Percentiles rank a stretch among this genome's conserved stretches.
Conservation (phyloP, 2,113 vertebrate species). For the Tympanuchus pallidicinctus region DNA sequence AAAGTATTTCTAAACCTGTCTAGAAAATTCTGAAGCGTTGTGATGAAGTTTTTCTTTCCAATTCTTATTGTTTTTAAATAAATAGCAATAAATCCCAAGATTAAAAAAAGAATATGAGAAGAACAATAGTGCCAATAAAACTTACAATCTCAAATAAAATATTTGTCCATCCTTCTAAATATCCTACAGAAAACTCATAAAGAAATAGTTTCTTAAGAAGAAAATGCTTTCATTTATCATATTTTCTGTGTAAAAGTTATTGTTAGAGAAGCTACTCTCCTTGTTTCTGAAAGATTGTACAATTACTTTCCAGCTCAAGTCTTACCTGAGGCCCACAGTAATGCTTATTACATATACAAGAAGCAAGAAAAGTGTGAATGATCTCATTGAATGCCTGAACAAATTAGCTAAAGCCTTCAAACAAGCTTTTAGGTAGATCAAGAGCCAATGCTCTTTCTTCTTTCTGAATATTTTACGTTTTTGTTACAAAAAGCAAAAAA, state of each 20-base stretch:
- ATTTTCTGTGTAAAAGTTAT: conserved; percentile 19
- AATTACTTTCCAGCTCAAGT: conserved; percentile 21
- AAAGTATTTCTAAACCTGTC: background rate
- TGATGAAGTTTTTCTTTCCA: background rate
- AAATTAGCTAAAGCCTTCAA: background rate
- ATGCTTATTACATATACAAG: conserved; percentile 39
- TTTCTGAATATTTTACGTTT: background rate
- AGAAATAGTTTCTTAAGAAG: conserved; percentile 22
- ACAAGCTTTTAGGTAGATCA: background rate
- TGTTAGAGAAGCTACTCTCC: conserved; percentile 8
- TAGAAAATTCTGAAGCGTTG: background rate
- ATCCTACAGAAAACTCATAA: conserved; percentile 41
- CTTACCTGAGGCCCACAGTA: conserved; percentile 43
- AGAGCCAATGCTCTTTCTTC: background rate
- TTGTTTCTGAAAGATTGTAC: conserved; percentile 36
- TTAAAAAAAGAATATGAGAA: conserved; percentile 2
- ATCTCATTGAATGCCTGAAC: conserved; percentile 10
- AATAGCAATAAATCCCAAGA: conserved; percentile 49
- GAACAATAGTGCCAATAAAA: background rate
- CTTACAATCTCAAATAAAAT: no score
- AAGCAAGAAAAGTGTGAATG: conserved; percentile 17
- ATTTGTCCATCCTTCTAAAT: no score
- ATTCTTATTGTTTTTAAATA: conserved; percentile 49
- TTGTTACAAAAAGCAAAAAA: background rate
- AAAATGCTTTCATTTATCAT: conserved; percentile 53